A percentile compares a stretch with the other conserved stretches of the same genome.
These are phyloP conservation scores for Craseonycteris thonglongyai DNA, from an alignment of 2,113 vertebrate species.

Conservation along the genomic window DNA sequence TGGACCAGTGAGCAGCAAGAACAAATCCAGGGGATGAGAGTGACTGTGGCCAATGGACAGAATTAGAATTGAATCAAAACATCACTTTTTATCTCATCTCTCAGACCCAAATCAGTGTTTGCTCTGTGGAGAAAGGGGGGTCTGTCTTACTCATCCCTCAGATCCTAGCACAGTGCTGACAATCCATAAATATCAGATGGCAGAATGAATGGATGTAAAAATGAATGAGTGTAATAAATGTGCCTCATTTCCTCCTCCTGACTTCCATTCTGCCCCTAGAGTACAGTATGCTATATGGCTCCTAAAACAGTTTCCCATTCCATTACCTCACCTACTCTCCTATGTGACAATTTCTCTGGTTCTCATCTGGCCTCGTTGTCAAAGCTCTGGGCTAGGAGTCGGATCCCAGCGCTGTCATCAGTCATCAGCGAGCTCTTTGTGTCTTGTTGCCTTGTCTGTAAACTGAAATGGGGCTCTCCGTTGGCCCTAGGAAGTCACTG, in stretches of 20 bases:
- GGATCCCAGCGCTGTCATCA: not conserved
- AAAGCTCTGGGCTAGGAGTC: not conserved
- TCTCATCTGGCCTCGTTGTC: not conserved
- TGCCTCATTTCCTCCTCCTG: not conserved
- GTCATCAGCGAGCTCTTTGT: not conserved
- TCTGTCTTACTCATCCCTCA: not conserved
- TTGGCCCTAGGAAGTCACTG: not conserved
- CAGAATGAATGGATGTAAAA: not conserved
- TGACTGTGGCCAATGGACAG: not conserved
- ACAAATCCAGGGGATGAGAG: not conserved
- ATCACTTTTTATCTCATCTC: not conserved
- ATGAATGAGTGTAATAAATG: accelerated
- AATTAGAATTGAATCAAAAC: not conserved
- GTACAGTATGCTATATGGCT: not conserved
- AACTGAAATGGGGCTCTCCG: not conserved
- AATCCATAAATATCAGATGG: too few species aligned
- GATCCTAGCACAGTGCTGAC: not conserved
- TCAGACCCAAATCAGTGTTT: not conserved
- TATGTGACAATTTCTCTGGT: not conserved
- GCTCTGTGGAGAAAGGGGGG: not conserved
- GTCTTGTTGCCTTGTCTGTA: not conserved
- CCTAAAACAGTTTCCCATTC: not conserved
- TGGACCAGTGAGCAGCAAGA: not conserved
- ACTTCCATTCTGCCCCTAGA: not conserved
- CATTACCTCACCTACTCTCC: not conserved